A percentile compares a stretch with the other conserved stretches of the same genome.
Conservation (phyloP, 2,888 invertebrate species). For the Brachyopa scutellaris region DNA sequence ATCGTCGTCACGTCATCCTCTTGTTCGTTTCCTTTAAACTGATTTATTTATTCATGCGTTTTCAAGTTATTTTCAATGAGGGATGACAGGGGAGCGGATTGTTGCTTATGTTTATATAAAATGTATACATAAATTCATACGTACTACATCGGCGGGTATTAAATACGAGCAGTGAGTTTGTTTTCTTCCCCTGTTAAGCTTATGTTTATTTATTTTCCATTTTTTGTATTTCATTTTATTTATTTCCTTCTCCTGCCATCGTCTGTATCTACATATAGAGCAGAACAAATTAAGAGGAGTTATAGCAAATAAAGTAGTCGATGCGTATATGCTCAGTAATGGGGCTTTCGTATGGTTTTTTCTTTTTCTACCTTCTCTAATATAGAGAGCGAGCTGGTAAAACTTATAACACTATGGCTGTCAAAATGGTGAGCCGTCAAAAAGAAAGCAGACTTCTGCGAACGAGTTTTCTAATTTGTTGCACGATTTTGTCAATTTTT, state of each 20-base stretch:
- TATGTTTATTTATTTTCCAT: conserved; percentile 8
- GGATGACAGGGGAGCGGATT: too few relatives aligned
- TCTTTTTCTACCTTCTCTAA: too few relatives aligned
- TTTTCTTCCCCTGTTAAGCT: neutral
- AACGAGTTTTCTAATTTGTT: too few relatives aligned
- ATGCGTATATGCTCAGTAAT: neutral
- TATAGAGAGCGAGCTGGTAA: too few relatives aligned
- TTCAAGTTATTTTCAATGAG: neutral
- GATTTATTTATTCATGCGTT: conserved; percentile 55
- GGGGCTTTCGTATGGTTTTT: neutral
- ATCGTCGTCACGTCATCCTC: too few relatives aligned
- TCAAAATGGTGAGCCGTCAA: too few relatives aligned
- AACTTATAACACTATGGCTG: too few relatives aligned
- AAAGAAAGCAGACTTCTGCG: too few relatives aligned
- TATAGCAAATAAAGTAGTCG: neutral
- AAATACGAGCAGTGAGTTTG: neutral
- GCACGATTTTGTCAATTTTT: too few relatives aligned
- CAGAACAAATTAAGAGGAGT: neutral
- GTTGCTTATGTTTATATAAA: neutral
- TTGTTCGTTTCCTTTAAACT: conserved; percentile 11
- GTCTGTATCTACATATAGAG: neutral
- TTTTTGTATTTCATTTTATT: neutral
- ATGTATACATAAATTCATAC: neutral
- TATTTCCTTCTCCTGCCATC: neutral
- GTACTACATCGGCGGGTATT: neutral